Conservation (phyloP, 2,888 invertebrate genomes). For the Oscheius myriophilus region DNA sequence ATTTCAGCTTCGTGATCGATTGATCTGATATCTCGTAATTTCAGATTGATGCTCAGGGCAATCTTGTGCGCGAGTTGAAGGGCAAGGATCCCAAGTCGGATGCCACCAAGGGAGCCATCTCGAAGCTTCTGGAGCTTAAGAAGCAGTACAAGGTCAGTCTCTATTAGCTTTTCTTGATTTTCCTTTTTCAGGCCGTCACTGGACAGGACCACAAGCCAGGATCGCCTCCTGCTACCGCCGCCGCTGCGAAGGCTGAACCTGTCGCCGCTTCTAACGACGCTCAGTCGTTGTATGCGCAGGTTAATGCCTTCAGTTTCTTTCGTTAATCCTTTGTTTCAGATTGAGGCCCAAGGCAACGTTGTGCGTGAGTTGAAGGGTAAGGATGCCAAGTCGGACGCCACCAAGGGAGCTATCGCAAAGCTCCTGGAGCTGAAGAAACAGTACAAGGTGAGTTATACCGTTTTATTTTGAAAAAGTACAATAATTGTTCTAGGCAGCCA, state of each 20-base stretch:
- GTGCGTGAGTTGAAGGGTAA: constrained; percentile 78
- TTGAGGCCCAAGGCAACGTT: constrained; percentile 76
- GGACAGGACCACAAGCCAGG: constrained; percentile 33
- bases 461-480: neutral
- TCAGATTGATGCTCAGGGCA: constrained; percentile 42
- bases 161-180: neutral
- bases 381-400: constrained; percentile 72
- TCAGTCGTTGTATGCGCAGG: too few species aligned
- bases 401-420: constrained; percentile 76
- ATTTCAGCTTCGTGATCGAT: too few species aligned
- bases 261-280: too few species aligned
- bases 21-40: constrained; percentile 17
- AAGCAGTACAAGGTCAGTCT: constrained; percentile 78
- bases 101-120: constrained; percentile 73
- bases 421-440: constrained; percentile 81
- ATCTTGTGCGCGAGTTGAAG: constrained; percentile 39
- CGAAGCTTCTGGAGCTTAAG: constrained; percentile 79
- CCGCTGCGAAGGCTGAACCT: too few species aligned
- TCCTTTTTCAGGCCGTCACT: constrained; percentile 25
- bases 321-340: too few species aligned
- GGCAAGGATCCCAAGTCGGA: constrained; percentile 58
- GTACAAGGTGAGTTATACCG: constrained; percentile 76
- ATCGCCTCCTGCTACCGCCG: constrained; percentile 1
- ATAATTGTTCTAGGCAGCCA: constrained; percentile 74
- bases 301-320: too few species aligned